Evolutionary conservation across 2,888 invertebrate genomes (phyloP).

Genomic region (Clostera curtula): DNA sequence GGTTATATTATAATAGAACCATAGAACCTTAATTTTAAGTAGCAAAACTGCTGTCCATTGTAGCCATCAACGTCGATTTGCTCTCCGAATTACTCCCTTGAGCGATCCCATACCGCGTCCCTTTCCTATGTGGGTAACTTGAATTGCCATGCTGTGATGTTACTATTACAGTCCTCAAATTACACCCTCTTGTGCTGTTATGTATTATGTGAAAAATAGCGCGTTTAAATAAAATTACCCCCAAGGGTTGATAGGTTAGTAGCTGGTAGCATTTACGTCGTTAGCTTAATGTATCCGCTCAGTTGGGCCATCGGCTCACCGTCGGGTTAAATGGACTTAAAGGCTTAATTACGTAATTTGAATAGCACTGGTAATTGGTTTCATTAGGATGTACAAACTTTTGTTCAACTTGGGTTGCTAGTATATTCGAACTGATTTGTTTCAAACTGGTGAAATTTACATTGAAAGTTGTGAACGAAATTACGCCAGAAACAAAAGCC

Average conservation of each 20-base stretch:
- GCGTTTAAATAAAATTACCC: conserved; percentile 21
- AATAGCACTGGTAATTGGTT: background rate
- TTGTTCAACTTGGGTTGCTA: too few relatives aligned
- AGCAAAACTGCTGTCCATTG: too few relatives aligned
- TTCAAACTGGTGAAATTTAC: too few relatives aligned
- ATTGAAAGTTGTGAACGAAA: too few relatives aligned
- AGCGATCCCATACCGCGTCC: conserved; percentile 30
- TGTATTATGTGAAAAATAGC: conserved; percentile 16
- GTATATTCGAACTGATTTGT: too few relatives aligned
- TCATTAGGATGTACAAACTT: too few relatives aligned
- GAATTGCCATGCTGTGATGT: conserved; percentile 23
- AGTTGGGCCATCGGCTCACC: too few relatives aligned
- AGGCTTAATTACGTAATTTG: background rate
- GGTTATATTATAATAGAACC: background rate
- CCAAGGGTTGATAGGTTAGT: background rate
- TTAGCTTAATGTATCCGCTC: conserved; percentile 1
- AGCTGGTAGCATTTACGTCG: background rate
- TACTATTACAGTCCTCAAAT: conserved; percentile 28
- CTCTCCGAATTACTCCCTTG: conserved; percentile 37
- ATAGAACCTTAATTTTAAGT: background rate
- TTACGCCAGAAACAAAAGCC: too few relatives aligned
- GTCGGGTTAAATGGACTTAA: background rate
- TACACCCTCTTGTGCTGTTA: conserved; percentile 19
- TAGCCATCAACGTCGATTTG: conserved; percentile 42
- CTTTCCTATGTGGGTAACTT: conserved; percentile 23